Evolutionary conservation across 2,797 vertebrate genomes (phyloP).

Genomic region (Clarias platycephalus): DNA sequence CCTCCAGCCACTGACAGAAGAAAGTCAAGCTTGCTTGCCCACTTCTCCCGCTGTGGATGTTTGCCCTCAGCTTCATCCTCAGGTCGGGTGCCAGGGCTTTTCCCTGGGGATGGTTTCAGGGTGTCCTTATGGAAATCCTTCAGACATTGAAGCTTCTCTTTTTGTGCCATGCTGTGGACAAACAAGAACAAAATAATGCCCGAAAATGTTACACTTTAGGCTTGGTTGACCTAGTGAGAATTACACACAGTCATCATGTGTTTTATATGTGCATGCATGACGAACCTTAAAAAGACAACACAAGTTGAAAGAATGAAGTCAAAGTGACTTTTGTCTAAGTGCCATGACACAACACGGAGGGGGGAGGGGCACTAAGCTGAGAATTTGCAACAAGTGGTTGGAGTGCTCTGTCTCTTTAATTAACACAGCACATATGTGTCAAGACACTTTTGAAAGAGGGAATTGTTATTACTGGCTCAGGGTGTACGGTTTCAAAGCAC

Average conservation of each 20-base stretch:
- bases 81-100: constrained; percentile 92
- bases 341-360: background rate
- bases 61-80: constrained; percentile 97
- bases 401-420: constrained; percentile 57
- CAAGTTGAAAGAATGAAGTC: background rate
- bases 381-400: constrained; percentile 17
- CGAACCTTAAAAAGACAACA: background rate
- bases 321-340: background rate
- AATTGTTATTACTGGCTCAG: constrained; percentile 65
- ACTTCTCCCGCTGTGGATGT: constrained; percentile 93
- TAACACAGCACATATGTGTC: constrained; percentile 66
- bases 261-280: background rate
- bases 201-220: background rate
- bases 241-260: background rate
- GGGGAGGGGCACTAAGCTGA: background rate
- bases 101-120: constrained; percentile 94
- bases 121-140: constrained; percentile 99
- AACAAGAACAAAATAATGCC: constrained; percentile 4
- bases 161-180: constrained; percentile 86
- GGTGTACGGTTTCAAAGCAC: constrained; percentile 59
- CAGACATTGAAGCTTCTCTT: constrained; percentile 95
- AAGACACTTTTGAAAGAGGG: constrained; percentile 68
- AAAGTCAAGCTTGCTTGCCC: constrained; percentile 98
- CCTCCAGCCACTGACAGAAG: constrained; percentile 94
- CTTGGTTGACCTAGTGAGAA: background rate